Conservation (phyloP, 2,797 vertebrate genomes). For the Chiroxiphia lanceolata region DNA sequence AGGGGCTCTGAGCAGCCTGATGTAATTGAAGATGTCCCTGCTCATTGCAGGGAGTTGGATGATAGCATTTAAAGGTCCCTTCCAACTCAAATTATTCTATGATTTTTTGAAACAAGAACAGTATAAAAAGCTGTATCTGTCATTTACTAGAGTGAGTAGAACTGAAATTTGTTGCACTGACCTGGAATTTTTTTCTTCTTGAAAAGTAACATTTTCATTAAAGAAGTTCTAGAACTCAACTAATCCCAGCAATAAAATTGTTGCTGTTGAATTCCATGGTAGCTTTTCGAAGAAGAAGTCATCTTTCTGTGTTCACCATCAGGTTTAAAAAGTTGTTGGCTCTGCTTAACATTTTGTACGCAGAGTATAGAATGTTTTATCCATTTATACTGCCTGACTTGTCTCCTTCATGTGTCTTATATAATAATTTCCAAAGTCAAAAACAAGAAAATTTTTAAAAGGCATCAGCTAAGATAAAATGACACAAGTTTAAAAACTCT, state of each 20-base stretch:
- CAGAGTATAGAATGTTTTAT: slow-evolving; percentile 64
- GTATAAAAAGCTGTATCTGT: slow-evolving; percentile 33
- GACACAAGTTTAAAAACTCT: slow-evolving; percentile 51
- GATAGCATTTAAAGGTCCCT: background rate
- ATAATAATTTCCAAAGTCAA: slow-evolving; percentile 74
- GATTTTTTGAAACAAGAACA: background rate
- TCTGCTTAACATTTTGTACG: slow-evolving; percentile 44
- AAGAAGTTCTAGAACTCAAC: slow-evolving; percentile 39
- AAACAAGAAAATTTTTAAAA: slow-evolving; percentile 67
- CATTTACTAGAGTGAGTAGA: slow-evolving; percentile 37
- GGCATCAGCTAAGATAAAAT: slow-evolving; percentile 64
- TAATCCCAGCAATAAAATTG: slow-evolving; percentile 69
- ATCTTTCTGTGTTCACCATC: slow-evolving; percentile 49
- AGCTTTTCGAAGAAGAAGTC: slow-evolving; percentile 65
- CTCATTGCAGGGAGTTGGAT: background rate
- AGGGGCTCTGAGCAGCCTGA: background rate
- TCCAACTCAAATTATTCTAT: background rate
- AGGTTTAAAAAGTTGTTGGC: slow-evolving; percentile 61
- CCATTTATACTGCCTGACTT: slow-evolving; percentile 53
- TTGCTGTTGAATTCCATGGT: slow-evolving; percentile 43
- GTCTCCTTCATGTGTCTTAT: slow-evolving; percentile 65
- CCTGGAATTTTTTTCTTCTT: slow-evolving; percentile 20
- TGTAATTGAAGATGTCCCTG: background rate
- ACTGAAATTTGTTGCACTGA: slow-evolving; percentile 33
- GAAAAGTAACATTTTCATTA: slow-evolving; percentile 15